phyloP scores from a whole-genome alignment of 2,888 invertebrate species.

The Eupeodes latifasciatus region DNA sequence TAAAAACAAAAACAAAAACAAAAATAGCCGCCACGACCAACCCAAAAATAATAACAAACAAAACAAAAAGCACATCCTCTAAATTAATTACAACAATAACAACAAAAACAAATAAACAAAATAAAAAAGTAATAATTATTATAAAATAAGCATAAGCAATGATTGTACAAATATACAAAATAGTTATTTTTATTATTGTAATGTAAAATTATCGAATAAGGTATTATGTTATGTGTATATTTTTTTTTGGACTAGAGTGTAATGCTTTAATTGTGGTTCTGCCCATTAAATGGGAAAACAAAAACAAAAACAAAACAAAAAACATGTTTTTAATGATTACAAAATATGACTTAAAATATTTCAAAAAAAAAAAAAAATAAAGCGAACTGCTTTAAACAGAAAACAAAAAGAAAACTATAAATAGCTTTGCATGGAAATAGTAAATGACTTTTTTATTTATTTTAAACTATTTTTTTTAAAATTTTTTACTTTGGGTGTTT shows the following conservation, averaged over 20 bases:
- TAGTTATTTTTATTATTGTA: slow-evolving; percentile 68
- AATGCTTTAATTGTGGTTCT: slow-evolving; percentile 46
- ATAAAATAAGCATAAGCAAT: slow-evolving; percentile 66
- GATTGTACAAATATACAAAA: slow-evolving; percentile 74
- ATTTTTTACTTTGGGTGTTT: not conserved
- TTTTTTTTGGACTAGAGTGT: slow-evolving; percentile 57
- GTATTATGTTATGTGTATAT: slow-evolving; percentile 55
- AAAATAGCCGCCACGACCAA: slow-evolving; percentile 49
- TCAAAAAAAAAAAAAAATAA: not conserved
- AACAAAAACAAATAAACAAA: not conserved
- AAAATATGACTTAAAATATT: slow-evolving; percentile 13
- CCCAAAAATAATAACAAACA: slow-evolving; percentile 12
- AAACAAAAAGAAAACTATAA: slow-evolving; percentile 8
- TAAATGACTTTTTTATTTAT: slow-evolving; percentile 6
- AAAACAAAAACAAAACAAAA: not conserved
- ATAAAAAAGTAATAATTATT: slow-evolving; percentile 1
- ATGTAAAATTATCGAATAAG: slow-evolving; percentile 38
- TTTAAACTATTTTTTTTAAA: not conserved
- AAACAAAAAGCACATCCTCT: slow-evolving; percentile 49
- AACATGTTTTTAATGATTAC: slow-evolving; percentile 16
- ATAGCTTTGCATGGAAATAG: slow-evolving; percentile 20
- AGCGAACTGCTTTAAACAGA: not conserved
- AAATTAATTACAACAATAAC: not conserved
- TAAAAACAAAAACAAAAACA: not conserved
- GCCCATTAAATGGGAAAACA: slow-evolving; percentile 33